Conservation (phyloP, 2,888 invertebrate genomes). For the Fabriciana adippe region DNA sequence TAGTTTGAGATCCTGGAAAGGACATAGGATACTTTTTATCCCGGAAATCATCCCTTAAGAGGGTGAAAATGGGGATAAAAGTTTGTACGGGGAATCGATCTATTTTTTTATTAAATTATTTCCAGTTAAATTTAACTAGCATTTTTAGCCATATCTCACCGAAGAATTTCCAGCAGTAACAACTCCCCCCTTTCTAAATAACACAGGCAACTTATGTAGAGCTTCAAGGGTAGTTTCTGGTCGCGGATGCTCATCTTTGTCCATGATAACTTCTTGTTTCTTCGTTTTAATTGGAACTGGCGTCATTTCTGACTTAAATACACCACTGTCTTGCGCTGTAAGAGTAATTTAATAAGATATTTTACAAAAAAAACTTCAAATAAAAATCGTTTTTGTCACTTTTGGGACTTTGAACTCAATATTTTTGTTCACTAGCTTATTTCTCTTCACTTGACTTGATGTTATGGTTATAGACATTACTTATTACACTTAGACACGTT, state of each 20-base stretch:
- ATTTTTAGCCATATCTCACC: conserved; percentile 77
- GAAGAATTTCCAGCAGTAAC: conserved; percentile 98
- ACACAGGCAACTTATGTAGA: conserved; percentile 91
- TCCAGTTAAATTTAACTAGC: too few species aligned
- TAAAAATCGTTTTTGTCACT: neutral
- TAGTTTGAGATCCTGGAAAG: too few species aligned
- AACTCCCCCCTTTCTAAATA: conserved; percentile 96
- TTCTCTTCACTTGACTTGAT: too few species aligned
- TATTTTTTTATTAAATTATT: too few species aligned
- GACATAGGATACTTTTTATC: too few species aligned
- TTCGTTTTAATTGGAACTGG: conserved; percentile 88
- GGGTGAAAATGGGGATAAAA: too few species aligned
- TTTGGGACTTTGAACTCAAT: neutral
- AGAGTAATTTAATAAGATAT: neutral
- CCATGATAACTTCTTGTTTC: conserved; percentile 88
- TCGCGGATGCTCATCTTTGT: conserved; percentile 96
- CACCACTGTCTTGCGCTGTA: conserved; percentile 92
- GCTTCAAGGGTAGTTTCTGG: conserved; percentile 93
- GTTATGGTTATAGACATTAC: too few species aligned
- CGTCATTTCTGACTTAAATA: conserved; percentile 94
- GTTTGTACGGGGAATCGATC: too few species aligned
- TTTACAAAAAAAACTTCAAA: neutral
- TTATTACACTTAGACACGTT: too few species aligned
- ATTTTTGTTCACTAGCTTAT: too few species aligned
- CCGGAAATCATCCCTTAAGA: too few species aligned